phyloP scores from a whole-genome alignment of 1,140 invertebrate species.

The Antheraea pernyi region DNA sequence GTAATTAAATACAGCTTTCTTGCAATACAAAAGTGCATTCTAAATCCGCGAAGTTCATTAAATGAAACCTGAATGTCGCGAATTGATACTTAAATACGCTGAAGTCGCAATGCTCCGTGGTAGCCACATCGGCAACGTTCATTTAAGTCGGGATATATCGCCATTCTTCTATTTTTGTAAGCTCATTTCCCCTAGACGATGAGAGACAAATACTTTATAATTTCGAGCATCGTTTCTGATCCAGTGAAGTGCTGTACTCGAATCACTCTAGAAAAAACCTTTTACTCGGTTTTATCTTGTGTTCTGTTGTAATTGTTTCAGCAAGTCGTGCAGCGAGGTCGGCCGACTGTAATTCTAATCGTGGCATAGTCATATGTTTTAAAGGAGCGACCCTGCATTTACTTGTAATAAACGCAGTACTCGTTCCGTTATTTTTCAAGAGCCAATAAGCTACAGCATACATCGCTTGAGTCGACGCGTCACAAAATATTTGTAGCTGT shows the following conservation, averaged over 20 bases:
- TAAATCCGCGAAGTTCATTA: constrained; percentile 16
- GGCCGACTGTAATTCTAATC: constrained; percentile 23
- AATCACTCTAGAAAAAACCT: constrained; percentile 26
- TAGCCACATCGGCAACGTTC: constrained; percentile 48
- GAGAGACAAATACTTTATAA: constrained; percentile 59
- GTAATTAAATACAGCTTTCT: no score
- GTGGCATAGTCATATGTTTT: constrained; percentile 28
- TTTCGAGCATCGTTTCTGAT: constrained; percentile 19
- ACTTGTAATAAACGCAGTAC: constrained; percentile 22
- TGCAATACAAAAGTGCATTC: no score
- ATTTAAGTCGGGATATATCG: constrained; percentile 38
- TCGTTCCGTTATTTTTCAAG: constrained; percentile 15
- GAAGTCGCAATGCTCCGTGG: constrained; percentile 23
- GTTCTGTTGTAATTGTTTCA: constrained; percentile 16
- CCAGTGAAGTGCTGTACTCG: constrained; percentile 25
- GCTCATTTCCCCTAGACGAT: constrained; percentile 61
- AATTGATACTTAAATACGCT: no score
- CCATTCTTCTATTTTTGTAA: constrained; percentile 35
- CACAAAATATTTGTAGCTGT: constrained; percentile 28
- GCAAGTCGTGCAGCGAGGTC: constrained; percentile 16
- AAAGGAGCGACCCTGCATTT: constrained; percentile 31
- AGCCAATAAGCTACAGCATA: constrained; percentile 38
- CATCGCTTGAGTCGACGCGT: constrained; percentile 22
- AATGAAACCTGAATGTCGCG: neutral
- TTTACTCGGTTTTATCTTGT: neutral